Conservation (phyloP, 2,888 invertebrate species). For the Sinodicranocentrus sp. region DNA sequence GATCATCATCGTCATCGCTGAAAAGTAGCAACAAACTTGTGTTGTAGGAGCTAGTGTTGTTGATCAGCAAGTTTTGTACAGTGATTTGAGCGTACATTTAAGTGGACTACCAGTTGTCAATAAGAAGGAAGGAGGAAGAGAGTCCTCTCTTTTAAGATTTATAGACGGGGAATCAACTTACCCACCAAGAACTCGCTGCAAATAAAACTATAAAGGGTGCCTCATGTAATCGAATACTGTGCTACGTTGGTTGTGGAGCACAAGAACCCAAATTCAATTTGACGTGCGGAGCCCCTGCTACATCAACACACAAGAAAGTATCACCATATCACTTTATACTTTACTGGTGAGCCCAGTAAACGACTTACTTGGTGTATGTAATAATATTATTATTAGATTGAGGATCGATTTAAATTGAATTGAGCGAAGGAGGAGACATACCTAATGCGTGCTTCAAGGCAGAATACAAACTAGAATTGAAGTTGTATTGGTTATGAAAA, state of each 20-base stretch:
- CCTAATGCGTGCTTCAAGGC: not conserved
- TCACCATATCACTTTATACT: not conserved
- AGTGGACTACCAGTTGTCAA: too few species aligned
- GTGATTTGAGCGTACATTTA: too few species aligned
- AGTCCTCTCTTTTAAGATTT: not conserved
- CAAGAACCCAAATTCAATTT: too few species aligned
- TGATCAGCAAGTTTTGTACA: too few species aligned
- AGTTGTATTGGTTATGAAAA: too few species aligned
- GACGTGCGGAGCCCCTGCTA: too few species aligned
- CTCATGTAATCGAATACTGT: not conserved
- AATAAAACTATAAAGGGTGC: too few species aligned
- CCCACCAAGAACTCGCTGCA: too few species aligned
- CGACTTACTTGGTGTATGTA: conserved; percentile 25
- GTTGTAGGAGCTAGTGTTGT: too few species aligned
- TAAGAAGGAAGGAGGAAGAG: not conserved
- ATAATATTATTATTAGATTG: conserved; percentile 31
- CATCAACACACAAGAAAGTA: not conserved
- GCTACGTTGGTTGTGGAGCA: too few species aligned
- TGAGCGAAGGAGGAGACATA: not conserved
- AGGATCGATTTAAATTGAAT: conserved; percentile 43
- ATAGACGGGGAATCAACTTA: not conserved
- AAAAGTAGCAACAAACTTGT: not conserved
- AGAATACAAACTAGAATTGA: too few species aligned
- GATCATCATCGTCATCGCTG: conserved; percentile 17
- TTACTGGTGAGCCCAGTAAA: not conserved